A percentile compares a stretch with the other conserved stretches of the same genome.
phyloP scores from a whole-genome alignment of 2,888 invertebrate genomes.

The Gortyna flavago region DNA sequence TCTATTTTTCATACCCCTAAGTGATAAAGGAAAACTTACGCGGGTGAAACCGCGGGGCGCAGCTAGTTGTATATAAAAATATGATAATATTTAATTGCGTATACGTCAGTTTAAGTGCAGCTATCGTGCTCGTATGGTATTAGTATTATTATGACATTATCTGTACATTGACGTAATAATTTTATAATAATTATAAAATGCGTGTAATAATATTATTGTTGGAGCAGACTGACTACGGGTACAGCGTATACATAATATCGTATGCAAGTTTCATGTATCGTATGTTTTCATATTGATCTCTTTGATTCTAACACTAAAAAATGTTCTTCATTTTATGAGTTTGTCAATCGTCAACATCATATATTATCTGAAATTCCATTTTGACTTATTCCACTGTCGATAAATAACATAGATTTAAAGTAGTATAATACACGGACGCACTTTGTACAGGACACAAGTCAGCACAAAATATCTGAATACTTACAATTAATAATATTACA shows the following conservation, averaged over 20 bases:
- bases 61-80: slow-evolving; percentile 64
- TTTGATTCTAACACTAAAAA: not conserved
- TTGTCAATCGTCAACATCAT: slow-evolving; percentile 9
- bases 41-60: too few relatives aligned
- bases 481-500: slow-evolving; percentile 80
- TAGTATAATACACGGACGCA: slow-evolving; percentile 63
- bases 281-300: slow-evolving; percentile 3
- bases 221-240: slow-evolving; percentile 28
- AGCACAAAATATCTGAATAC: slow-evolving; percentile 86
- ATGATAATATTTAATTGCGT: slow-evolving; percentile 61
- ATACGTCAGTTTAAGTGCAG: slow-evolving; percentile 61
- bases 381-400: slow-evolving; percentile 6
- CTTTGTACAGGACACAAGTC: slow-evolving; percentile 73
- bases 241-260: slow-evolving; percentile 48
- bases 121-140: slow-evolving; percentile 49
- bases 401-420: slow-evolving; percentile 47
- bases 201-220: slow-evolving; percentile 47
- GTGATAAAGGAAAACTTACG: too few relatives aligned
- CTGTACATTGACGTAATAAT: slow-evolving; percentile 38
- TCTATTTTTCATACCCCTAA: too few relatives aligned
- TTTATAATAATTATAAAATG: slow-evolving; percentile 48
- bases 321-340: slow-evolving; percentile 8
- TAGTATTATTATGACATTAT: slow-evolving; percentile 41
- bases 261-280: slow-evolving; percentile 14
- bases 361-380: not conserved